Base-by-base conservation (phyloP, 2,797 vertebrate genomes). In the Graptemys geographica region DNA sequence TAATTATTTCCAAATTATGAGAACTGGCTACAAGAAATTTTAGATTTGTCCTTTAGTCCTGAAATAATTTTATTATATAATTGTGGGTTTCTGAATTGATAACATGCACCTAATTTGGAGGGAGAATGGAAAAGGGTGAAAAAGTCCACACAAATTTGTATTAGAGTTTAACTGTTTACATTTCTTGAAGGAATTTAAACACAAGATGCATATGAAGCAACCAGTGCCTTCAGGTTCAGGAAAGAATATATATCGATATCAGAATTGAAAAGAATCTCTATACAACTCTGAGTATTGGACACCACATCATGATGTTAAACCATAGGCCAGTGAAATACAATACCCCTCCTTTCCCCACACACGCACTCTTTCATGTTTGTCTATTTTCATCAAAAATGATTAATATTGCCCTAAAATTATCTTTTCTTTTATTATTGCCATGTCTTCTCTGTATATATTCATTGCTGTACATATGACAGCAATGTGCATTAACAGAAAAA, bases 51-150 rank as follows among this genome's bases (percentile, higher is more conserved):
- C 7, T 41, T 3, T 94, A 3, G 13, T 95, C 92, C 52, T 80
- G 44, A 47, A 90, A 86, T 76, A 86, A 92, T 90, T 59, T 33
- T 11, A 95, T 44, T 41, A 23, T 88, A 81, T 93, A 82, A 83
- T 87, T 92, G 84, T 33, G 90, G 69, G 31, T 80, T 96, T 97
- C 78, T 96, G 84, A 52, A 19, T 80, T 83, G 90, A 72, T 92
- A 44, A 53, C 74, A 76, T 62, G 83, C 69, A 33, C 27, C 6
- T 84, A 25, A 74, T 82, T 94, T 88, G 93, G n/a, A 16, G 88
- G 91, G 41, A 28, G 90, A 76, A 2, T 56, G 19, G 47, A 87
- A 27, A 88, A 47, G 89, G 44, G 41, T 76, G 21, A n/a, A 37
- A 91, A 86, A 79, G 2, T 90, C 11, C 0, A 0, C 1, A 8